Percentiles rank a stretch among this genome's conserved stretches.
phyloP scores from a whole-genome alignment of 2,113 vertebrate species.

The Poecile atricapillus region DNA sequence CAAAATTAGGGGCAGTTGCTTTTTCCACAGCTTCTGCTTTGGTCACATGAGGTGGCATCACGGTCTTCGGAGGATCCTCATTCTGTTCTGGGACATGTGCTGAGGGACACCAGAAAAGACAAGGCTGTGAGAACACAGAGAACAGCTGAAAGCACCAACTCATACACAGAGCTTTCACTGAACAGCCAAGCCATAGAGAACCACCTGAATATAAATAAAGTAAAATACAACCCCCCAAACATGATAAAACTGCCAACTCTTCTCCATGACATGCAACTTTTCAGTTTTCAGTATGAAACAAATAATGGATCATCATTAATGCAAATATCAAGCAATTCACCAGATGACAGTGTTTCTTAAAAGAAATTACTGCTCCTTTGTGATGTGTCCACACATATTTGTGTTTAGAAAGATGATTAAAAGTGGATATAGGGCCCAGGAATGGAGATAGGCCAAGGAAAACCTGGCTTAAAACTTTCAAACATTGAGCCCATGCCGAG shows the following conservation, averaged over 20 bases:
- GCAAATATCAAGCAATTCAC: neutral
- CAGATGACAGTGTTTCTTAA: neutral
- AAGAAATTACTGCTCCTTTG: neutral
- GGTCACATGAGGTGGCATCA: neutral
- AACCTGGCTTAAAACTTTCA: neutral
- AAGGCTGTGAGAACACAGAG: neutral
- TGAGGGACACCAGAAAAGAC: neutral
- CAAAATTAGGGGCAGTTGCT: neutral
- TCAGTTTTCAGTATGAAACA: neutral
- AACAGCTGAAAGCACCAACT: neutral
- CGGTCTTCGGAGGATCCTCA: neutral
- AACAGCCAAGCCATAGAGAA: neutral
- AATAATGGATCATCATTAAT: neutral
- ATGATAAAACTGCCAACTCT: rapidly evolving
- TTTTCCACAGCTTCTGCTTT: constrained; percentile 40
- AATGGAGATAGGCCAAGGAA: neutral
- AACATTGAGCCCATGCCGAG: neutral
- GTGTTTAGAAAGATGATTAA: neutral
- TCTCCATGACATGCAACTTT: neutral
- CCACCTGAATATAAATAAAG: neutral
- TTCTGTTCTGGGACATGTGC: neutral
- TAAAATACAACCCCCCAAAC: neutral
- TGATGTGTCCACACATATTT: neutral
- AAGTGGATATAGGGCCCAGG: neutral
- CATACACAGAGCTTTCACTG: neutral